Conservation (phyloP, 2,888 invertebrate genomes). For the Sacculina carcini region DNA sequence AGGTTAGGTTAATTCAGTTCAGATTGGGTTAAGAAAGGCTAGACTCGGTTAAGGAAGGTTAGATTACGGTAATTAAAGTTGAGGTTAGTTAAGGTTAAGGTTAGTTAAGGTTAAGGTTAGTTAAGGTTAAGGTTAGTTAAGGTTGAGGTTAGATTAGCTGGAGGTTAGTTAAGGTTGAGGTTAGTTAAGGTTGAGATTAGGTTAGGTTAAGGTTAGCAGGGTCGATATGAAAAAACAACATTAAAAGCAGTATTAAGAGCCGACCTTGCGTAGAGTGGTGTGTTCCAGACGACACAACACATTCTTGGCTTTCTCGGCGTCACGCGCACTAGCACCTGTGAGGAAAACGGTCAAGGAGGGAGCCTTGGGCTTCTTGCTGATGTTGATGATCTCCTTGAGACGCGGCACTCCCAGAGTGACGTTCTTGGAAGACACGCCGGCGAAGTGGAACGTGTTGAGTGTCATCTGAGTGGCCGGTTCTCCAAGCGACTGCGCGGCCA, state of each 20-base stretch:
- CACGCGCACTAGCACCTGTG: constrained; percentile 87
- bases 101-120: too few relatives aligned
- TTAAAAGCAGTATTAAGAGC: constrained; percentile 4
- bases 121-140: too few relatives aligned
- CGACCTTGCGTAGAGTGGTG: constrained; percentile 74
- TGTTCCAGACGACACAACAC: constrained; percentile 92
- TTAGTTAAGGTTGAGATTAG: too few relatives aligned
- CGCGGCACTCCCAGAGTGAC: constrained; percentile 95
- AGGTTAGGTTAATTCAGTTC: too few relatives aligned
- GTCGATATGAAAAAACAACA: not conserved
- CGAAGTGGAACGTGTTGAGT: constrained; percentile 99
- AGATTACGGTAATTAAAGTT: too few relatives aligned
- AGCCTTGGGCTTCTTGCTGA: constrained; percentile 95
- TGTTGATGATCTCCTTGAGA: constrained; percentile 50
- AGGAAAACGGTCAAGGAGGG: constrained; percentile 95
- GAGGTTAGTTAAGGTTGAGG: too few relatives aligned
- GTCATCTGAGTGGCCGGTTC: constrained; percentile 99
- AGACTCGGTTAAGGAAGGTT: too few relatives aligned
- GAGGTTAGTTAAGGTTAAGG: too few relatives aligned
- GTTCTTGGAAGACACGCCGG: constrained; percentile 99
- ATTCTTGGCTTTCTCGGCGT: constrained; percentile 98
- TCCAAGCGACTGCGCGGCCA: constrained; percentile 94
- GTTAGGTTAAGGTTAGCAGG: too few relatives aligned
- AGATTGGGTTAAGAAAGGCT: too few relatives aligned
- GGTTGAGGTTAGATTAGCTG: too few relatives aligned